Base-by-base conservation (phyloP, 2,888 invertebrate genomes). In the Eulithis testata region DNA sequence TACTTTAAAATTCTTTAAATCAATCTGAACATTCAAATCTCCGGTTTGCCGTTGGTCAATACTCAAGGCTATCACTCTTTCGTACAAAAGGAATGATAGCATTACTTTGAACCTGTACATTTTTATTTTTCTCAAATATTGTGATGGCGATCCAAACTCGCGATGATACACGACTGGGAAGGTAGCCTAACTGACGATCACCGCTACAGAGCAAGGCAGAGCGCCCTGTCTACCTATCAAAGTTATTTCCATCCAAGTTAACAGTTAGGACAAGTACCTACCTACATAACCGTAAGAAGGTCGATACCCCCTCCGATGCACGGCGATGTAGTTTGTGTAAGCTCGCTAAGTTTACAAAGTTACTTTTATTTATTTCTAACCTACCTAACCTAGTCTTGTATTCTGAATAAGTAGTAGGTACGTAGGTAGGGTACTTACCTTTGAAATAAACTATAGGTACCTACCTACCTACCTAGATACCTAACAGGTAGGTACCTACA, bases 31-130 rank as follows among this genome's bases (percentile, higher is more conserved):
- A 86, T 97, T 97, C 73, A 96, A 94, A 75, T 96, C 95, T 21
- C 97, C 97, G 4, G 94, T 95, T 89, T 97, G 97, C 52, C 96
- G 94, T 85, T 97, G 97, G 85, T 97, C 96, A 85, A 85, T 84
- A 55, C 77, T 78, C 9, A 82, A 80, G 2, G 85, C 78, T 67
- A 81, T 77, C 27, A 77, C 84, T 49, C 70, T 76, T 60, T 68
- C 70, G 53, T 63, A 56, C 56, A 68, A 40, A 75, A 76, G 60
- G 82, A 70, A 65, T 83, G 50, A 55, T 68, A 81, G 68, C 69
- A 77, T 45, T 36, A 84, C 65, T 58, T 77, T 66, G 60, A 77
- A 70, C 37, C 69, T 72, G 66, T 68, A 79, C 83, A 84, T 84
- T 68, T 76, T 78, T 65, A 21, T 51, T 62, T 53, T 63, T 49